Evolutionary conservation across 2,888 invertebrate species (phyloP).

Genomic region (Chromoteleia sp.): DNA sequence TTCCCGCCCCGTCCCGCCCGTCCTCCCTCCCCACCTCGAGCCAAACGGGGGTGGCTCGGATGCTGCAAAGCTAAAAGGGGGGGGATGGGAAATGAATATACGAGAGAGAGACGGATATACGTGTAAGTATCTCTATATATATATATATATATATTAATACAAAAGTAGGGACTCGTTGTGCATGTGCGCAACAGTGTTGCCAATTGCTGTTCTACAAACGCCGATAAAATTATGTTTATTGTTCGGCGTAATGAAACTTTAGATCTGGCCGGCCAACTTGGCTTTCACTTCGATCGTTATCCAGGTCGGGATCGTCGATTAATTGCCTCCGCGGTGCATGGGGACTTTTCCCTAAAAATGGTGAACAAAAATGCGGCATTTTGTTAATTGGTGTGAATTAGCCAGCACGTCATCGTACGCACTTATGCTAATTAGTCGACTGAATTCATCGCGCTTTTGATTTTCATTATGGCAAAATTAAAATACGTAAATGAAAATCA

Average conservation of each 20-base stretch:
- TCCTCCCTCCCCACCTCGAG: not conserved
- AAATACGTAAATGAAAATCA: no score
- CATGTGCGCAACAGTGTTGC: constrained; percentile 47
- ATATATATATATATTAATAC: constrained; percentile 28
- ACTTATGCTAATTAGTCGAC: no score
- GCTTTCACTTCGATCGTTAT: constrained; percentile 36
- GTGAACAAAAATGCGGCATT: no score
- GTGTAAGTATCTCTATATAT: not conserved
- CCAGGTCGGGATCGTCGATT: constrained; percentile 8
- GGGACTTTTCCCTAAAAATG: no score
- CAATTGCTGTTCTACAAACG: constrained; percentile 38
- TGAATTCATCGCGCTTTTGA: no score
- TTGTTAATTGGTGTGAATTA: no score
- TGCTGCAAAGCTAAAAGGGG: constrained; percentile 53
- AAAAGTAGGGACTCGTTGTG: constrained; percentile 14
- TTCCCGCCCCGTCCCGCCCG: not conserved
- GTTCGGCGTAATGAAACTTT: constrained; percentile 38
- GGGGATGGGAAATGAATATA: constrained; percentile 59
- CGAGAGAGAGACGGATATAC: constrained; percentile 11
- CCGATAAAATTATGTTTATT: constrained; percentile 53
- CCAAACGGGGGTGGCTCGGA: constrained; percentile 41
- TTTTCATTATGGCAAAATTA: no score
- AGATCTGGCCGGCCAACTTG: constrained; percentile 8
- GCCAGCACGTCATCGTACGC: no score
- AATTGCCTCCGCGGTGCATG: not conserved